These are phyloP conservation scores for Nibea albiflora DNA, from an alignment of 2,113 vertebrate species.

Conservation along the genomic window DNA sequence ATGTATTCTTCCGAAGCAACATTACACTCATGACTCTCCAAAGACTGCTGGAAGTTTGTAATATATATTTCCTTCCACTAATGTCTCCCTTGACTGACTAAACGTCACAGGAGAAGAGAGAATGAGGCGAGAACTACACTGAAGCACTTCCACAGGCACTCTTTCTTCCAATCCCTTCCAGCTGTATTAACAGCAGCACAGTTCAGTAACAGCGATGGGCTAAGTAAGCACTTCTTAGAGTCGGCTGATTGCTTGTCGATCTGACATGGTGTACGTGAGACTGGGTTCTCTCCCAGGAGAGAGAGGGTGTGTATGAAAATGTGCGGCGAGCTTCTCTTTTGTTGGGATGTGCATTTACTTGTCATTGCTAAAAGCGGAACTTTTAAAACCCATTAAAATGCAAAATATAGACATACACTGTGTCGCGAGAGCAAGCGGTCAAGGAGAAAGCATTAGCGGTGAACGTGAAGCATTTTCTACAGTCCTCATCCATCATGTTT, in stretches of 20 bases:
- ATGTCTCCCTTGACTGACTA: conserved; percentile 67
- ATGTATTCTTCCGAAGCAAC: conserved; percentile 60
- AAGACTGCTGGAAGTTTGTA: conserved; percentile 63
- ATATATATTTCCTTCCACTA: conserved; percentile 69
- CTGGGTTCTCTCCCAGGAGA: conserved; percentile 20
- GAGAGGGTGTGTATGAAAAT: conserved; percentile 59
- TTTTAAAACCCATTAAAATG: conserved; percentile 62
- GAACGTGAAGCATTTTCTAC: conserved; percentile 49
- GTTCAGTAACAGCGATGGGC: conserved; percentile 49
- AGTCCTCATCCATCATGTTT: conserved; percentile 64
- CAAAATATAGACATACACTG: conserved; percentile 47
- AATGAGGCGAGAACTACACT: conserved; percentile 31
- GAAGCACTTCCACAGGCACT: conserved; percentile 47
- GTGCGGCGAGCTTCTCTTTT: conserved; percentile 15
- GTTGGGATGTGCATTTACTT: conserved; percentile 54
- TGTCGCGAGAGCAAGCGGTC: conserved; percentile 44
- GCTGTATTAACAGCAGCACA: conserved; percentile 64
- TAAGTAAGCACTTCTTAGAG: conserved; percentile 59
- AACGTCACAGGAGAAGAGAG: conserved; percentile 52
- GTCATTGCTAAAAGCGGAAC: conserved; percentile 42
- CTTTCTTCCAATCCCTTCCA: conserved; percentile 59
- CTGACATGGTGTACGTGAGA: background rate
- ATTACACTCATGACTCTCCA: conserved; percentile 54
- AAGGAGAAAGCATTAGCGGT: conserved; percentile 56
- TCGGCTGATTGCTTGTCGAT: conserved; percentile 62